Percentiles rank a stretch among this genome's conserved stretches.
Evolutionary conservation across 2,113 vertebrate species (phyloP).

Genomic region (Mionectes macconnelli): DNA sequence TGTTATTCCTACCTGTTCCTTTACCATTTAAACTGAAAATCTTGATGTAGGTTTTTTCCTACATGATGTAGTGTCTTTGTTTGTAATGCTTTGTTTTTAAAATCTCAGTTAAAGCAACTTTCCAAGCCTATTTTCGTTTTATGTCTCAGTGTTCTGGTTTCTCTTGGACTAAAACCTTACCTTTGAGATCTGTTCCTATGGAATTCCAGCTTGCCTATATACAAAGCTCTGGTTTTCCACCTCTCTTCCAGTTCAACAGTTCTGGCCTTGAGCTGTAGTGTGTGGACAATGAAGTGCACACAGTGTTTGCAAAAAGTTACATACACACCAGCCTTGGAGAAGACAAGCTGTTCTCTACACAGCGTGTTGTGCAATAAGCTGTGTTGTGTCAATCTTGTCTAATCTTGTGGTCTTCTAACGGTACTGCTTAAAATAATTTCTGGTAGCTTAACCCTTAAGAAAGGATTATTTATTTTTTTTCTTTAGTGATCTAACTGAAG

Average conservation of each 20-base stretch:
- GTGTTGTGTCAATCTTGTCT: background rate
- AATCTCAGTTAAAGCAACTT: background rate
- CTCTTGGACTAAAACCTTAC: background rate
- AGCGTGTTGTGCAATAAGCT: background rate
- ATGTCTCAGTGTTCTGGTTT: background rate
- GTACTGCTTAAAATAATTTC: background rate
- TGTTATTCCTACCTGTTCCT: background rate
- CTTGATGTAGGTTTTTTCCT: background rate
- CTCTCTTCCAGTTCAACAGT: background rate
- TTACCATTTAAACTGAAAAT: background rate
- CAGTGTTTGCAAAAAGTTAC: background rate
- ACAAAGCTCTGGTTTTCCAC: background rate
- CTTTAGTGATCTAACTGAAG: background rate
- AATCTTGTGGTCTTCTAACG: background rate
- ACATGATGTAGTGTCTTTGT: background rate
- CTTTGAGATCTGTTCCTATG: background rate
- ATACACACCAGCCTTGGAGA: background rate
- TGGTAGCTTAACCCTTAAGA: background rate
- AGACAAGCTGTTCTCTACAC: background rate
- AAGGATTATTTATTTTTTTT: background rate
- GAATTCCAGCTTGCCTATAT: background rate
- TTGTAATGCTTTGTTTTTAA: background rate
- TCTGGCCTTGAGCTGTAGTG: background rate
- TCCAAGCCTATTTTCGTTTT: background rate
- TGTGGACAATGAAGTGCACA: background rate